phyloP scores from a whole-genome alignment of 1,140 invertebrate species.

The Drosophila elegans region DNA sequence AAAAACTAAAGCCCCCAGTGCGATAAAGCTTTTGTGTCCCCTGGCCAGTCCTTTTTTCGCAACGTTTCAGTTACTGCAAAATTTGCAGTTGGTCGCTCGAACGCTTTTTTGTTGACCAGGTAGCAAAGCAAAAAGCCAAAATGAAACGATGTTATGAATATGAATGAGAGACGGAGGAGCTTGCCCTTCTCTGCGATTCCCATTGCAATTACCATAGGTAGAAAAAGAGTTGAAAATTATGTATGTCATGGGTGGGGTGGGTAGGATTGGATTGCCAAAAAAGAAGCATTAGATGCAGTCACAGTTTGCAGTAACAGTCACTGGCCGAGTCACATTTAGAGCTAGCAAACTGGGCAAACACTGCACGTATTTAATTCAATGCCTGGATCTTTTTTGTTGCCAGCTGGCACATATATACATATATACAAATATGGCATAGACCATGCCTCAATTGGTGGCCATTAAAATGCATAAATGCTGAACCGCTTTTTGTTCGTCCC shows the following conservation, averaged over 20 bases:
- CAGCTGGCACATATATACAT: conserved; percentile 20
- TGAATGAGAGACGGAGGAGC: conserved; percentile 56
- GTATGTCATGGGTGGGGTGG: conserved; percentile 44
- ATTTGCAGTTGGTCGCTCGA: conserved; percentile 10
- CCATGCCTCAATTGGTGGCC: conserved; percentile 74
- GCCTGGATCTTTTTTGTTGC: conserved; percentile 41
- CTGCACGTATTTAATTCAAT: conserved; percentile 53
- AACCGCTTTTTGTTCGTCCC: conserved; percentile 48
- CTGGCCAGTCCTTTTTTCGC: conserved; percentile 24
- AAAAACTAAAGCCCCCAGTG: conserved; percentile 34
- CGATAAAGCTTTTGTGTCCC: conserved; percentile 53
- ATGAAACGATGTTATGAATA: conserved; percentile 80
- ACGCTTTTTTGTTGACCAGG: conserved; percentile 30
- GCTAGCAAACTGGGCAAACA: conserved; percentile 29
- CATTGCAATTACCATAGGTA: conserved; percentile 60
- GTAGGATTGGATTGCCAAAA: conserved; percentile 32
- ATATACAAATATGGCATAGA: conserved; percentile 17
- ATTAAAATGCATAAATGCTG: conserved; percentile 78
- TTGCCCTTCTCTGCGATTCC: conserved; percentile 8
- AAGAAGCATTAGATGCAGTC: conserved; percentile 27
- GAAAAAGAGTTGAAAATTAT: conserved; percentile 62
- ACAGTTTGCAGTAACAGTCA: conserved; percentile 26
- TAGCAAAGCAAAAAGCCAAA: conserved; percentile 51
- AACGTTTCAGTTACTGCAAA: conserved; percentile 47
- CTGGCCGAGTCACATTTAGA: conserved; percentile 21